These are phyloP conservation scores for Agrochola circellaris DNA, from an alignment of 2,888 invertebrate genomes.

Conservation along the genomic window DNA sequence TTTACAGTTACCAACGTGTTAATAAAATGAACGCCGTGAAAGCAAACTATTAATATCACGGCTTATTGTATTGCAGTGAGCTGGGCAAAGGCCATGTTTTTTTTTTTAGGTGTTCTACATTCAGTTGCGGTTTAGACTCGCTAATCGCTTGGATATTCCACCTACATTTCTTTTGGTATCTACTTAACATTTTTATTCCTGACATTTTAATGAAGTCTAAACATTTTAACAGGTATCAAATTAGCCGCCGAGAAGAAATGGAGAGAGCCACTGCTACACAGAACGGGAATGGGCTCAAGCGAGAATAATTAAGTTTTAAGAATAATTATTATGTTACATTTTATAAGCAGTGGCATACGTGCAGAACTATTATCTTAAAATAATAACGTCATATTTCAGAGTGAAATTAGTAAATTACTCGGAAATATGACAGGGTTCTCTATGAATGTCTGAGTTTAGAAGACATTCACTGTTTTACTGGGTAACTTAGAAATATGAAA, in stretches of 20 bases:
- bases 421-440: conserved; percentile 34
- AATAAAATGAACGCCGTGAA: conserved; percentile 44
- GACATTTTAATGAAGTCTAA: conserved; percentile 6
- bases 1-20: conserved; percentile 18
- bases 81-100: conserved; percentile 55
- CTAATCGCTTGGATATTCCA: neutral
- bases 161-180: neutral
- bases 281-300: conserved; percentile 92
- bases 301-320: conserved; percentile 84
- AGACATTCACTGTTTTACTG: conserved; percentile 50
- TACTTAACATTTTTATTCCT: neutral
- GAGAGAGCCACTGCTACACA: conserved; percentile 86
- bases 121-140: conserved; percentile 6
- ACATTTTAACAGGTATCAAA: conserved; percentile 87
- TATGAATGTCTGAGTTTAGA: conserved; percentile 39
- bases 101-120: conserved; percentile 32
- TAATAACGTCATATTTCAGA: conserved; percentile 37
- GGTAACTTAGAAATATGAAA: conserved; percentile 32
- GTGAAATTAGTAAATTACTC: conserved; percentile 27
- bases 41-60: conserved; percentile 63
- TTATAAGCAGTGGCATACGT: conserved; percentile 32
- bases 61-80: conserved; percentile 27
- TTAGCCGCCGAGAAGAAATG: conserved; percentile 88
- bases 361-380: conserved; percentile 32
- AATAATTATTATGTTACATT: conserved; percentile 31